These are phyloP conservation scores for Ladona fulva DNA, from an alignment of 1,140 invertebrate species.

Conservation along the genomic window DNA sequence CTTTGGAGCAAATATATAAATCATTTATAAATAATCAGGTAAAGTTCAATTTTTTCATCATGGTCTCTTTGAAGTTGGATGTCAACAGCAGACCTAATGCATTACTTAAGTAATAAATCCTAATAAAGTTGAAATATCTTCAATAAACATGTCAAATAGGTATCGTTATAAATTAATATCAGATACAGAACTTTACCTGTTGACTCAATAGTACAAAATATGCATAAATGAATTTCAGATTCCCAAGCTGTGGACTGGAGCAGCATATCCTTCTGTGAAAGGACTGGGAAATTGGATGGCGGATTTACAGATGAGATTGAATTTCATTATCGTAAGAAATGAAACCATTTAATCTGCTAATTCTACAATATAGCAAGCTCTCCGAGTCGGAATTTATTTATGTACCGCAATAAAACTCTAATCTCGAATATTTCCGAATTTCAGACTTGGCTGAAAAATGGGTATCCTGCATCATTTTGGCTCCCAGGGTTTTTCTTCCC, in stretches of 20 bases:
- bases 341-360: not conserved
- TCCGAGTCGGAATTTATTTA: too few species aligned
- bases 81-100: too few species aligned
- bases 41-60: constrained; percentile 19
- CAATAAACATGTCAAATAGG: too few species aligned
- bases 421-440: constrained; percentile 24
- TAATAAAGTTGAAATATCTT: too few species aligned
- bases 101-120: too few species aligned
- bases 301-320: constrained; percentile 64
- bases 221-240: constrained; percentile 39
- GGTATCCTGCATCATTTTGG: constrained; percentile 74
- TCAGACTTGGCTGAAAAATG: constrained; percentile 60
- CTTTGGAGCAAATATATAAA: constrained; percentile 67
- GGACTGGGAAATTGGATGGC: constrained; percentile 70
- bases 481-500: constrained; percentile 85
- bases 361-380: too few species aligned
- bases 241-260: constrained; percentile 68
- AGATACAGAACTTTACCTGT: not conserved
- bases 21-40: constrained; percentile 67
- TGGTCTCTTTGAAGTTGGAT: too few species aligned
- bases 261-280: constrained; percentile 79
- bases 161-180: too few species aligned
- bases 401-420: too few species aligned
- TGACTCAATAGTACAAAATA: not conserved
- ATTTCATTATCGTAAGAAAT: constrained; percentile 57